phyloP scores from a whole-genome alignment of 1,140 invertebrate genomes.

The Zaprionus davidi region DNA sequence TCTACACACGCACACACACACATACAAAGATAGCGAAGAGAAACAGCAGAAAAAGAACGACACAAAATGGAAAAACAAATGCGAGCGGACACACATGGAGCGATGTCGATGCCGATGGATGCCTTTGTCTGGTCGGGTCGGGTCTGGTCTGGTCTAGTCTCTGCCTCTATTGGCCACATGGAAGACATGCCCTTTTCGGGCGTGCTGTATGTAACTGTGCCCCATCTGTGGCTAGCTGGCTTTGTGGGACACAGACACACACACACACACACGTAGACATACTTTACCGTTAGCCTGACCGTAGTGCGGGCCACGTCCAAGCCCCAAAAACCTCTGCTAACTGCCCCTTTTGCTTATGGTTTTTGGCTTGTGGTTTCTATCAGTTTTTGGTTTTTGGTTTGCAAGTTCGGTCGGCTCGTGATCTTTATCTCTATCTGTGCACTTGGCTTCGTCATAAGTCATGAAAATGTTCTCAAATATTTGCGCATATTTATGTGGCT shows the following conservation, averaged over 20 bases:
- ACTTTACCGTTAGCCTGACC: slow-evolving; percentile 70
- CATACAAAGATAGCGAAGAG: background rate
- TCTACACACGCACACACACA: background rate
- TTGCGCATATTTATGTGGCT: slow-evolving; percentile 73
- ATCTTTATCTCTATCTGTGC: slow-evolving; percentile 69
- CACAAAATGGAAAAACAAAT: slow-evolving; percentile 33
- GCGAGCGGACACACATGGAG: slow-evolving; percentile 54
- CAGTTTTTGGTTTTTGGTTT: slow-evolving; percentile 13
- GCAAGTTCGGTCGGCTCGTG: slow-evolving; percentile 40
- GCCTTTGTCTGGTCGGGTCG: slow-evolving; percentile 37
- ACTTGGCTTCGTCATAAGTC: slow-evolving; percentile 42
- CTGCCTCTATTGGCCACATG: slow-evolving; percentile 21
- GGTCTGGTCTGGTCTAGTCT: slow-evolving; percentile 1
- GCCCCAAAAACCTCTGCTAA: slow-evolving; percentile 23
- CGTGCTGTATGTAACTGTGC: slow-evolving; percentile 52
- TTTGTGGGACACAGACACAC: slow-evolving; percentile 38
- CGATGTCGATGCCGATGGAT: slow-evolving; percentile 44
- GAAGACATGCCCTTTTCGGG: slow-evolving; percentile 73
- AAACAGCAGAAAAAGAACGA: slow-evolving; percentile 18
- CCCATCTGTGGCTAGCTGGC: slow-evolving; percentile 34
- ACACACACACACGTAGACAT: slow-evolving; percentile 26
- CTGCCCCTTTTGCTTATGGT: slow-evolving; percentile 27
- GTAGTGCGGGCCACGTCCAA: slow-evolving; percentile 35
- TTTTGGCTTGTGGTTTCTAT: slow-evolving; percentile 10
- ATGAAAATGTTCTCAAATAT: slow-evolving; percentile 63